Evolutionary conservation across 30 jellyfish, hydroid and myxozoan genomes (phyloP), one percentile per base, ranked within the genome.

Genomic region (Clytia hemisphaerica): DNA sequence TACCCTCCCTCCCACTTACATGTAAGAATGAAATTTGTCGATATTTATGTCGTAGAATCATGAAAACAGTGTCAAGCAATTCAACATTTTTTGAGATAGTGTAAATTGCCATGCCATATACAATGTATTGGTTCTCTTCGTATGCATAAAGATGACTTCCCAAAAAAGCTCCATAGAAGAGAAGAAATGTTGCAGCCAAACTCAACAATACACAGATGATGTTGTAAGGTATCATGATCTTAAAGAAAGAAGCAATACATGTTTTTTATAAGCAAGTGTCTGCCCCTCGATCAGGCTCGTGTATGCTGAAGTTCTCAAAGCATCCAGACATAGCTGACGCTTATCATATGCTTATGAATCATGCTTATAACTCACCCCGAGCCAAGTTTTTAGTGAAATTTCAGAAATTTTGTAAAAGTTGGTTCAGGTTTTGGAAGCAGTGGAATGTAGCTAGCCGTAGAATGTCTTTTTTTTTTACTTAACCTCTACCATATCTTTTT

Each of bases 41-140:
- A 46, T 84, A 78, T 66, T 78, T 84, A 79, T 84, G 95, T 37
- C 95, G 60, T 45, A 84, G 36, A 28, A 84, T 63, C 95, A 84
- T 84, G 70, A 84, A 77, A 15, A 84, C 79, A 16, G 95, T 84
- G 45, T 84, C 95, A n/a, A 84, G 79, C 14, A 84, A 89, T 75
- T 84, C 95, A 42, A 84, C 69, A 61, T 84, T 68, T 37, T 84
- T 84, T 42, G 95, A 84, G 14, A 77, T 24, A 22, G 77, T 65
- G 45, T 84, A 84, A 21, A 84, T 27, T 48, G 47, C 32, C 59
- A 77, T 32, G 9, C 95, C 95, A 0, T 18, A 4, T 45, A 48
- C 71, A 1, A 84, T 76, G 24, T 26, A 15, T 10, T 28, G 9
- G 29, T 70, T 71, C 16, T 81, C 72, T 49, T 14, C 36, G 83